These are phyloP conservation scores for Carassius gibelio DNA, from an alignment of 2,113 vertebrate species.

Conservation along the genomic window DNA sequence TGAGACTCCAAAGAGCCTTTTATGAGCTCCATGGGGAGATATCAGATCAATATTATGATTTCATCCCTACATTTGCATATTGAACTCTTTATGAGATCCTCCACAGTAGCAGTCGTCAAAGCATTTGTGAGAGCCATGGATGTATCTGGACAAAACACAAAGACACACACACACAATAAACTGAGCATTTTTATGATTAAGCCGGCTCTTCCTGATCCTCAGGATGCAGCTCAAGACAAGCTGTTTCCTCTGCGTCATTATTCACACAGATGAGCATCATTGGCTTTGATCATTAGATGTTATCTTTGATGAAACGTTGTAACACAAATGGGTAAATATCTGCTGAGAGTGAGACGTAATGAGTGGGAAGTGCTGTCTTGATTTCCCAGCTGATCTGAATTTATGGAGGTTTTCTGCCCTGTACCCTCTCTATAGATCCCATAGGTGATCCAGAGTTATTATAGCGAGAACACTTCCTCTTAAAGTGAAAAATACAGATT, in stretches of 20 bases:
- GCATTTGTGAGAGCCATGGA: slow-evolving; percentile 1
- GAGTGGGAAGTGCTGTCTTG: slow-evolving; percentile 4
- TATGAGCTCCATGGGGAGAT: background rate
- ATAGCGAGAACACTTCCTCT: background rate
- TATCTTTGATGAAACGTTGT: slow-evolving; percentile 47
- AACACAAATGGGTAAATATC: slow-evolving; percentile 43
- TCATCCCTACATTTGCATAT: slow-evolving; percentile 49
- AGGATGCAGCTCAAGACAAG: slow-evolving; percentile 29
- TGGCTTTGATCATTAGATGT: slow-evolving; percentile 54
- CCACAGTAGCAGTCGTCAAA: background rate
- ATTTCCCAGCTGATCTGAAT: slow-evolving; percentile 47
- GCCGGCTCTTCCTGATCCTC: background rate
- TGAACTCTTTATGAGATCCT: slow-evolving; percentile 28
- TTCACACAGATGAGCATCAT: slow-evolving; percentile 53
- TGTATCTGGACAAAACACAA: background rate
- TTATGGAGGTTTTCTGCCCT: background rate
- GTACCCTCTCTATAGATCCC: slow-evolving; percentile 8
- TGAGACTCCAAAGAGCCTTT: background rate
- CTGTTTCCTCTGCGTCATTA: slow-evolving; percentile 33
- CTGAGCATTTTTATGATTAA: slow-evolving; percentile 42
- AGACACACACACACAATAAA: background rate
- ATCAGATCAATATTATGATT: slow-evolving; percentile 47
- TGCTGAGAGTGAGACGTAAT: slow-evolving; percentile 16
- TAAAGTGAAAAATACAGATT: background rate
- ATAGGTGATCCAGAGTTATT: background rate